phyloP scores from a whole-genome alignment of 2,113 vertebrate species.

The Odontesthes bonariensis region DNA sequence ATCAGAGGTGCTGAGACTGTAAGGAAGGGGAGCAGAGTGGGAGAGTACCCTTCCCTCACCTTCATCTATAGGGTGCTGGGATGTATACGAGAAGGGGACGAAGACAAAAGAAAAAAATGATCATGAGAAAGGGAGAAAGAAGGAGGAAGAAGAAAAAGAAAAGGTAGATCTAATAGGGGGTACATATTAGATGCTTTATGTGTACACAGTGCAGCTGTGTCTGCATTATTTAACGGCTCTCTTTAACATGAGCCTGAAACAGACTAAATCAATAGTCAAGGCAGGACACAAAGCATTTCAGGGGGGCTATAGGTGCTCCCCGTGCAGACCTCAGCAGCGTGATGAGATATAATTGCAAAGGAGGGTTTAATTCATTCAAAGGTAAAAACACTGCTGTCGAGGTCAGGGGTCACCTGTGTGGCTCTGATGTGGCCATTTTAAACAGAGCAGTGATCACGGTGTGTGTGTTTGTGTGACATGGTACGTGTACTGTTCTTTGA shows the following conservation, averaged over 20 bases:
- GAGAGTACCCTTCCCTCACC: constrained; percentile 8
- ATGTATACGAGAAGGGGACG: constrained; percentile 20
- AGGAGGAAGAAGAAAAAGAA: not conserved
- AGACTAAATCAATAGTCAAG: constrained; percentile 66
- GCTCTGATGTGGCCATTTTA: constrained; percentile 56
- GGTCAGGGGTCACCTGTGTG: constrained; percentile 47
- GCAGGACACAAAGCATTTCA: constrained; percentile 51
- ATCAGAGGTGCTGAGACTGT: constrained; percentile 47
- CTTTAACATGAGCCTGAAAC: constrained; percentile 73
- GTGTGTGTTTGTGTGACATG: constrained; percentile 37
- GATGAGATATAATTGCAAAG: constrained; percentile 44
- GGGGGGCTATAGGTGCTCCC: constrained; percentile 13
- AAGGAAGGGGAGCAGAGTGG: not conserved
- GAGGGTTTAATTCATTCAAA: constrained; percentile 52
- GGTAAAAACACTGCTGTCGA: constrained; percentile 42
- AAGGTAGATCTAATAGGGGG: not conserved
- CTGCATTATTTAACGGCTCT: constrained; percentile 80
- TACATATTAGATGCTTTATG: constrained; percentile 3
- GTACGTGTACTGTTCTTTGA: constrained; percentile 3
- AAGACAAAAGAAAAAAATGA: constrained; percentile 7
- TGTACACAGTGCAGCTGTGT: constrained; percentile 42
- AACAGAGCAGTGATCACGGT: constrained; percentile 44
- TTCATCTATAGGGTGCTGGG: constrained; percentile 19
- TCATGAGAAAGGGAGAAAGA: constrained; percentile 1
- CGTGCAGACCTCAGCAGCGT: constrained; percentile 20